Percentiles rank a stretch among this genome's conserved stretches.
Conservation (phyloP, 2,888 invertebrate genomes). For the Ophioninae sp. region DNA sequence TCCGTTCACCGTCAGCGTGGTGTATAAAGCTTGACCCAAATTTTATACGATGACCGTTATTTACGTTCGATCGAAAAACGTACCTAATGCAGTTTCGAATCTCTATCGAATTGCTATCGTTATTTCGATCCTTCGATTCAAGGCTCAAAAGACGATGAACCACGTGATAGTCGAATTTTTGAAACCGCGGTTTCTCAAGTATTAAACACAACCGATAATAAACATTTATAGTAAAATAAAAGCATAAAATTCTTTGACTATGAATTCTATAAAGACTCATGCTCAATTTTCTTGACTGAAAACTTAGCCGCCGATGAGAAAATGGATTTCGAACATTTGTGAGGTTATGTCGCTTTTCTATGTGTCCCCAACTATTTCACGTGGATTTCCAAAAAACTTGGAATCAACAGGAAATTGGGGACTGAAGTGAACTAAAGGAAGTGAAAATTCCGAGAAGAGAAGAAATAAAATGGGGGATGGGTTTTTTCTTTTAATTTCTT, state of each 20-base stretch:
- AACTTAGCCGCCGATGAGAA: too few relatives aligned
- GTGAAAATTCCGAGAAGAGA: not conserved
- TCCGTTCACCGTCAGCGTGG: conserved; percentile 8
- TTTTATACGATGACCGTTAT: conserved; percentile 54
- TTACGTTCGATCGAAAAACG: conserved; percentile 34
- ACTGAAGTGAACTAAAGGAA: not conserved
- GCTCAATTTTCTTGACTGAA: too few relatives aligned
- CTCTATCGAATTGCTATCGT: conserved; percentile 16
- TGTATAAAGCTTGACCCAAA: conserved; percentile 48
- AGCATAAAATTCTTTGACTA: too few relatives aligned
- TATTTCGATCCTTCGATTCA: conserved; percentile 21
- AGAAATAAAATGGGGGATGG: not conserved
- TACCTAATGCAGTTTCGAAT: conserved; percentile 32
- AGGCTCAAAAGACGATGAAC: too few relatives aligned
- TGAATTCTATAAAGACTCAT: too few relatives aligned
- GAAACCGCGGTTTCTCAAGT: too few relatives aligned
- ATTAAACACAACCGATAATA: too few relatives aligned
- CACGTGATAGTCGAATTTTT: too few relatives aligned
- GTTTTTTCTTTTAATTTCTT: conserved; percentile 5
- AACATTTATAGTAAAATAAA: too few relatives aligned
- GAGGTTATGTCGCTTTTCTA: not conserved
- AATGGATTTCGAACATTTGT: too few relatives aligned
- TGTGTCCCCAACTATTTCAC: not conserved
- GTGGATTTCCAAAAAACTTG: conserved; percentile 5
- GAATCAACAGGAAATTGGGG: conserved; percentile 21